Evolutionary conservation across 2,888 invertebrate genomes (phyloP).

Genomic region (Caenorhabditis angaria): DNA sequence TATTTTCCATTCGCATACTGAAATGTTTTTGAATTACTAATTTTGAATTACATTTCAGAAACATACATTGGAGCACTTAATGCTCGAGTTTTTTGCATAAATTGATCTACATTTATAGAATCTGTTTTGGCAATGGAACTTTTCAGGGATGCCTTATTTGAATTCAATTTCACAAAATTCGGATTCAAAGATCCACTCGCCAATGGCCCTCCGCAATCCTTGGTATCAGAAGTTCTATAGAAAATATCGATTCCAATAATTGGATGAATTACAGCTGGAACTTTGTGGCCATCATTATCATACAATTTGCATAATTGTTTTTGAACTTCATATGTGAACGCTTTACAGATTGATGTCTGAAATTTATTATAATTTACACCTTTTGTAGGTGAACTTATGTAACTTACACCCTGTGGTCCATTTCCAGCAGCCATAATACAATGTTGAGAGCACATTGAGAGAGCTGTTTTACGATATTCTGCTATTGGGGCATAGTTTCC

Average conservation of each 20-base stretch:
- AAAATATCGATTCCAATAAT: constrained; percentile 66
- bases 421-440: constrained; percentile 56
- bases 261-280: constrained; percentile 67
- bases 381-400: not conserved
- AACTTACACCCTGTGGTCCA: constrained; percentile 36
- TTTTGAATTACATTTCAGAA: not conserved
- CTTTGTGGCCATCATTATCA: constrained; percentile 65
- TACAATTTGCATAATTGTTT: constrained; percentile 66
- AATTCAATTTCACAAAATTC: constrained; percentile 36
- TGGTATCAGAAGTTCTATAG: constrained; percentile 57
- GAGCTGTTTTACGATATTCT: constrained; percentile 57
- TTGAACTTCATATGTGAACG: constrained; percentile 65
- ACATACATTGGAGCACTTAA: constrained; percentile 37
- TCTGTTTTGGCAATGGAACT: not conserved
- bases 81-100: constrained; percentile 28
- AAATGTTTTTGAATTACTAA: not conserved
- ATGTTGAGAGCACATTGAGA: constrained; percentile 60
- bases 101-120: constrained; percentile 32
- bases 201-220: constrained; percentile 58
- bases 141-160: constrained; percentile 14
- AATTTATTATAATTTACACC: constrained; percentile 6
- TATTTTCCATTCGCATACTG: constrained; percentile 35
- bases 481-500: constrained; percentile 68
- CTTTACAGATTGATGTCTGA: constrained; percentile 58
- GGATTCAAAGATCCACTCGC: constrained; percentile 26